These are phyloP conservation scores for Drosophila pruinosa DNA, from an alignment of 1,140 invertebrate genomes.

Conservation along the genomic window DNA sequence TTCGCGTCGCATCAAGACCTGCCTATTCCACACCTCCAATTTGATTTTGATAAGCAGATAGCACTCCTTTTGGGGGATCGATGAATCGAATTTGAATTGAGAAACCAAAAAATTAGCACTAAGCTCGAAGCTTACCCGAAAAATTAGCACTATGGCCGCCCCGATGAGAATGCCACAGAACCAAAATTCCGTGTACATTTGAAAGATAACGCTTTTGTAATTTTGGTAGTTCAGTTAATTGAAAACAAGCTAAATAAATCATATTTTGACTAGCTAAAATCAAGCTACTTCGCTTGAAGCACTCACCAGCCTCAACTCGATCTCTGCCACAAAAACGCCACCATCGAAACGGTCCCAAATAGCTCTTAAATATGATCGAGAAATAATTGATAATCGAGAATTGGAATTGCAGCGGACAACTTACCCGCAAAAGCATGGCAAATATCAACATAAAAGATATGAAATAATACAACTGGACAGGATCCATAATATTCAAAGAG, in stretches of 20 bases:
- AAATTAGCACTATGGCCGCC: conserved; percentile 44
- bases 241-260: not conserved
- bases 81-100: not conserved
- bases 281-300: not conserved
- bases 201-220: not conserved
- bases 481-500: conserved; percentile 6
- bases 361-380: conserved; percentile 18
- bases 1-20: conserved; percentile 62
- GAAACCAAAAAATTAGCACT: not conserved
- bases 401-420: not conserved
- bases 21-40: conserved; percentile 56
- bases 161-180: conserved; percentile 57
- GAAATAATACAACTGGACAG: conserved; percentile 37
- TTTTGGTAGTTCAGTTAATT: conserved; percentile 17
- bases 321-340: conserved; percentile 6
- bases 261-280: not conserved
- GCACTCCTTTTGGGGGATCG: conserved; percentile 46
- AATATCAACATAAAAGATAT: conserved; percentile 29
- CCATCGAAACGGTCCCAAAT: conserved; percentile 29
- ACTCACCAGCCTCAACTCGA: conserved; percentile 28
- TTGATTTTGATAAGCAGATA: conserved; percentile 63
- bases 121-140: conserved; percentile 42
- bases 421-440: conserved; percentile 34
- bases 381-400: not conserved
- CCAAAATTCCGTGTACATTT: conserved; percentile 63